Conservation (phyloP, 2,888 invertebrate species). For the Chironomus riparius region DNA sequence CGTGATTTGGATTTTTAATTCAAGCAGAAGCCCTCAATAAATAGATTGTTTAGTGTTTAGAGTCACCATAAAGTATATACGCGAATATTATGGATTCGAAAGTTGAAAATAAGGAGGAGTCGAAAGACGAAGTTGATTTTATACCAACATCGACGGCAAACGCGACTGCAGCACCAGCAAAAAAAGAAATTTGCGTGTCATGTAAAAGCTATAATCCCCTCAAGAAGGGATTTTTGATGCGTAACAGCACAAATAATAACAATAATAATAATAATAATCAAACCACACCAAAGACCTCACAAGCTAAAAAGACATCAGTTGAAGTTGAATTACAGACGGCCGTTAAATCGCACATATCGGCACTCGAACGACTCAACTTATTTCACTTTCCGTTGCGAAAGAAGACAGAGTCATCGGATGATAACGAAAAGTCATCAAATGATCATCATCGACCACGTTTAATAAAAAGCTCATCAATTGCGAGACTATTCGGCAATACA, state of each 20-base stretch:
- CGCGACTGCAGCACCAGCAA: neutral
- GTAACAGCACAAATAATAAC: neutral
- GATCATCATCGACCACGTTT: constrained; percentile 36
- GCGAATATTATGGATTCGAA: constrained; percentile 11
- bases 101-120: constrained; percentile 8
- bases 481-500: constrained; percentile 40
- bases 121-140: constrained; percentile 16
- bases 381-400: constrained; percentile 29
- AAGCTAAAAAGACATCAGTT: constrained; percentile 23
- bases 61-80: neutral
- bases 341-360: constrained; percentile 30
- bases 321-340: constrained; percentile 30
- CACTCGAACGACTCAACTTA: constrained; percentile 30
- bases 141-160: neutral
- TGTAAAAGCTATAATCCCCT: constrained; percentile 18
- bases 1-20: constrained; percentile 10
- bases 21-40: neutral
- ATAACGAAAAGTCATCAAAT: neutral
- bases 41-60: neutral
- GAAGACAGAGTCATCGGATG: constrained; percentile 16
- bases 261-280: neutral
- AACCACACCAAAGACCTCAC: constrained; percentile 6
- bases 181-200: constrained; percentile 21
- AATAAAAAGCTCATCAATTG: constrained; percentile 40
- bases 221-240: constrained; percentile 1